These are phyloP conservation scores for Podarcis lilfordi DNA, from an alignment of 2,797 vertebrate species.

Conservation along the genomic window DNA sequence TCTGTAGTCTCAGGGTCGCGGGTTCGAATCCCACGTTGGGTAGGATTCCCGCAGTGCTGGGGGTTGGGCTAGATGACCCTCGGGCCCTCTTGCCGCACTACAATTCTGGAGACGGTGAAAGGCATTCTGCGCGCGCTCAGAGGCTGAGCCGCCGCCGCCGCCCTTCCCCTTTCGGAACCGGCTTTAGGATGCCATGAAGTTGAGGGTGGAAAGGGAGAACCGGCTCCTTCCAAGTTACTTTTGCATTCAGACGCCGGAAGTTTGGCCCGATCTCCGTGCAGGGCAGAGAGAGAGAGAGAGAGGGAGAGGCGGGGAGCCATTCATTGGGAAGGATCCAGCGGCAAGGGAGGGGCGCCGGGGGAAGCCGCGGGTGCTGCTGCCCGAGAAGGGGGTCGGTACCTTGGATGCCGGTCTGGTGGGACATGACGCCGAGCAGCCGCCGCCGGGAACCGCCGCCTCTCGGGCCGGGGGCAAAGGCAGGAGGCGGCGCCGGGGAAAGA, in stretches of 20 bases:
- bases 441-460: not conserved
- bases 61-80: no score
- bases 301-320: not conserved
- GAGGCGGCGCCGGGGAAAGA: not conserved
- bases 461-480: constrained; percentile 2
- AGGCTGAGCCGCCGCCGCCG: not conserved
- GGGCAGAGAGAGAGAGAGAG: no score
- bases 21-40: no score
- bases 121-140: not conserved
- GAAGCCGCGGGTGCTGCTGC: not conserved
- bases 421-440: constrained; percentile 81
- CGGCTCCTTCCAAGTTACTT: not conserved
- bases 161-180: not conserved
- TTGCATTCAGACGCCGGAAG: constrained; percentile 1
- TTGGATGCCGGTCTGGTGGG: constrained; percentile 97
- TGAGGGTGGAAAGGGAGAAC: no score
- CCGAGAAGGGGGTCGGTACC: constrained; percentile 73
- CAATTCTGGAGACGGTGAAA: not conserved
- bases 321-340: not conserved
- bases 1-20: no score
- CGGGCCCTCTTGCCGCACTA: no score
- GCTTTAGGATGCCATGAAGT: not conserved
- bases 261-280: constrained; percentile 1
- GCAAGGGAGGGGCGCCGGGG: no score
- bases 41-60: no score